Evolutionary conservation across 2,113 vertebrate genomes (phyloP).

Genomic region (Lepisosteus oculatus): DNA sequence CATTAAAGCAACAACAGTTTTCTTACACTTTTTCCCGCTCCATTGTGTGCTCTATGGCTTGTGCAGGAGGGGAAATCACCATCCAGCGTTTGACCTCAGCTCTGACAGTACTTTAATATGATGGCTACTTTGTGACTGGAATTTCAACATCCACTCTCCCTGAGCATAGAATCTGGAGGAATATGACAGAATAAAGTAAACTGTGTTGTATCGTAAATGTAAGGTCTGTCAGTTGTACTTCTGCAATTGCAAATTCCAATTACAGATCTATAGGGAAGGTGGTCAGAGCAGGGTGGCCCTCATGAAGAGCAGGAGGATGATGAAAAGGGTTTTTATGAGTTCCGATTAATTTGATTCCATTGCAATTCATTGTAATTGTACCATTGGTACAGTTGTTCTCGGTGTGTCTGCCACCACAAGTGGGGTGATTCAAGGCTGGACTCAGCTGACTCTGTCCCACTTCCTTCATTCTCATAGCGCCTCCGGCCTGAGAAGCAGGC

Average conservation of each 20-base stretch:
- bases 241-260: too few relatives aligned
- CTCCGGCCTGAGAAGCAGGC: not conserved
- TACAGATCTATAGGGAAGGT: too few relatives aligned
- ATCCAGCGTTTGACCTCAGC: conserved; percentile 72
- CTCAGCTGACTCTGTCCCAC: too few relatives aligned
- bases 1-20: conserved; percentile 62
- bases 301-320: too few relatives aligned
- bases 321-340: too few relatives aligned
- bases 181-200: conserved; percentile 44
- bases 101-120: conserved; percentile 74
- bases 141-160: conserved; percentile 59
- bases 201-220: not conserved
- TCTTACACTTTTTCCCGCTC: conserved; percentile 70
- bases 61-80: conserved; percentile 64
- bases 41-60: conserved; percentile 78
- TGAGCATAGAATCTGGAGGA: conserved; percentile 39
- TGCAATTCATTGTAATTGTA: too few relatives aligned
- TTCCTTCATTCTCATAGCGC: not conserved
- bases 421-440: too few relatives aligned
- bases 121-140: conserved; percentile 72
- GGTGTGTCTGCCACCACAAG: too few relatives aligned
- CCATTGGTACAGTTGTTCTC: too few relatives aligned
- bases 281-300: too few relatives aligned
- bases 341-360: too few relatives aligned
- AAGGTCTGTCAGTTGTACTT: too few relatives aligned